Percentiles rank a stretch among this genome's conserved stretches.
Conservation (phyloP, 2,797 vertebrate genomes). For the Acanthornis magna region DNA sequence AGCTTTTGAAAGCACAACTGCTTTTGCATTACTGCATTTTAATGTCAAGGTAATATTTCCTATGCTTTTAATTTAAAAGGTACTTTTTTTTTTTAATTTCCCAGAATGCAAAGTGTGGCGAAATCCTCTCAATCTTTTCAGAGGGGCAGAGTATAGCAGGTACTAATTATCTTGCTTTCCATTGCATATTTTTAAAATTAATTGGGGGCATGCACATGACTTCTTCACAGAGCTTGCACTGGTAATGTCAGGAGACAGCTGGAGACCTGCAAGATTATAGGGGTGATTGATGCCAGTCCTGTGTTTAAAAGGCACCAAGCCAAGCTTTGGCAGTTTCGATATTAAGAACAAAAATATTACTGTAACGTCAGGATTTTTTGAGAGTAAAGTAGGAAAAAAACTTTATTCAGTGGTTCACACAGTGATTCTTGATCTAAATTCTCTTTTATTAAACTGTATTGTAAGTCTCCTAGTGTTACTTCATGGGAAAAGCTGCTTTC, state of each 20-base stretch:
- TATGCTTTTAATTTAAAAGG: background rate
- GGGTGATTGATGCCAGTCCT: background rate
- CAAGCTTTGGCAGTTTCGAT: background rate
- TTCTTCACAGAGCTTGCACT: background rate
- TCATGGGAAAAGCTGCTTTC: background rate
- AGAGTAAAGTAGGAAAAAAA: background rate
- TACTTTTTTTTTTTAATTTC: background rate
- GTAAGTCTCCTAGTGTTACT: background rate
- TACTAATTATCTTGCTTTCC: constrained; percentile 72
- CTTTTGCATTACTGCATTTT: background rate
- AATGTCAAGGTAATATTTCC: background rate
- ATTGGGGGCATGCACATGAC: background rate
- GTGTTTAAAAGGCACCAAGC: background rate
- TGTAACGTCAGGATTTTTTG: background rate
- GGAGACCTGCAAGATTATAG: background rate
- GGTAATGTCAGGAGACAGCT: background rate
- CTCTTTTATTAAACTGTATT: background rate
- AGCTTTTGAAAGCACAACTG: background rate
- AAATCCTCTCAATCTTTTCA: constrained; percentile 96
- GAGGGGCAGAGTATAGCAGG: constrained; percentile 99
- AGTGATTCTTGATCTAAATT: background rate
- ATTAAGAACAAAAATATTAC: background rate
- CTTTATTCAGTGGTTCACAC: background rate
- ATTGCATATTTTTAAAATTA: background rate
- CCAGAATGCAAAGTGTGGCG: constrained; percentile 99